Base-by-base conservation (phyloP, 92 coral and sea anemone species). In the Palythoa heliodiscus region DNA sequence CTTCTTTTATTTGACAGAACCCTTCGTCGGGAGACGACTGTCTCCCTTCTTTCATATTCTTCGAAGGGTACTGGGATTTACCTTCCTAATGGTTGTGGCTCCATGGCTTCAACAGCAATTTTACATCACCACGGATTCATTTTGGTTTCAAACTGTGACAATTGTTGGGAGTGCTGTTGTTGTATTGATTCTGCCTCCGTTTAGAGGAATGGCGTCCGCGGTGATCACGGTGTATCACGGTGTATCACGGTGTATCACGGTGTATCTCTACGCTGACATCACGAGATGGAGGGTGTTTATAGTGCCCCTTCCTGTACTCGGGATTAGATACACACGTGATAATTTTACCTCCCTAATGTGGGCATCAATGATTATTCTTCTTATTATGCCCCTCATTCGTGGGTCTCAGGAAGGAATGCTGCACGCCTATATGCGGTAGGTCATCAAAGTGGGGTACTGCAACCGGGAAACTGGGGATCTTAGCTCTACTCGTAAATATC, bases 91-190 rank as follows among this genome's bases (percentile, higher is more conserved):
- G 73, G 76, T 84, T 22, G 71, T 73, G 15, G 19, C 78, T 12
- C 90, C 90, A 17, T 87, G 86, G 86, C 16, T 87, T 35, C 76
- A 71, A 81, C 79, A 87, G 60, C 86, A 87, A 35, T 87, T 70
- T 47, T 43, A 68, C 2, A 60, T 63, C 17, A 81, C 80, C 14
- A 71, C 53, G 39, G 37, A 16, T 47, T 60, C 82, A 14, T 9
- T 54, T 16, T 76, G 82, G 82, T 76, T 76, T 48, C 43, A 76
- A 38, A 9, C 23, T 3, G n/a, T 76, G 2, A 52, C 80, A 15
- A 57, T 81, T 5, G 70, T 23, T 13, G 74, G 83, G 5, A 77
- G 86, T 24, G 60, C 77, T 58, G 29, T 87, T 25, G 71, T 80
- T 5, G 53, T 76, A 81, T 53, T 87, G 43, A 53, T 66, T 67